These are phyloP conservation scores for Tyrannus savana DNA, from an alignment of 2,113 vertebrate species.

Conservation along the genomic window DNA sequence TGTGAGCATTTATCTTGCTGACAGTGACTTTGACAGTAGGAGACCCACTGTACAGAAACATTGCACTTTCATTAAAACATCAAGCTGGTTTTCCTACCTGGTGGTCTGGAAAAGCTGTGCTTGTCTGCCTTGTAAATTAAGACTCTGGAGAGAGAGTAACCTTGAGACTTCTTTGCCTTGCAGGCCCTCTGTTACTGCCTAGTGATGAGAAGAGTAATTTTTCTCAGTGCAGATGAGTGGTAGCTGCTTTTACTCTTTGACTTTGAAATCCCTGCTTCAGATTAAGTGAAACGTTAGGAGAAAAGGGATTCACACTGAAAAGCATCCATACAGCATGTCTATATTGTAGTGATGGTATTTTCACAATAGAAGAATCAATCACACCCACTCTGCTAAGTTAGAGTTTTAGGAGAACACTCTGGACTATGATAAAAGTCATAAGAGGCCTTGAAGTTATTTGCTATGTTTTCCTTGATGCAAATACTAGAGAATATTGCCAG, in stretches of 20 bases:
- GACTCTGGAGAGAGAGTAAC: not conserved
- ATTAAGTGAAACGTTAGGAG: not conserved
- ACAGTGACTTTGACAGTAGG: not conserved
- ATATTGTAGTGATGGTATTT: not conserved
- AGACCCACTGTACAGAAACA: not conserved
- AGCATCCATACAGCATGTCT: not conserved
- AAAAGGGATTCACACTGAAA: not conserved
- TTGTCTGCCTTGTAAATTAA: slow-evolving; percentile 8
- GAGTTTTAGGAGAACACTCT: not conserved
- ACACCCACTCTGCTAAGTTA: not conserved
- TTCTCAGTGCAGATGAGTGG: not conserved
- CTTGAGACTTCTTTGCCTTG: not conserved
- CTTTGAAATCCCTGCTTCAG: not conserved
- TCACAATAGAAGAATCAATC: not conserved
- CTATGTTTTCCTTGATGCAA: not conserved
- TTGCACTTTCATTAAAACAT: slow-evolving; percentile 14
- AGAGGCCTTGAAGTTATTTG: not conserved
- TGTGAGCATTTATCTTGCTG: not conserved
- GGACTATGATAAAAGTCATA: not conserved
- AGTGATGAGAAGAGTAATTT: not conserved
- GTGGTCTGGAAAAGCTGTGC: not conserved
- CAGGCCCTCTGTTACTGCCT: not conserved
- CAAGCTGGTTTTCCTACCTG: not conserved
- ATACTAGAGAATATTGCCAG: not conserved
- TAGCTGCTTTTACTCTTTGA: not conserved